These are phyloP conservation scores for Neelides folsomi DNA, from an alignment of 2,888 invertebrate species.

Conservation along the genomic window DNA sequence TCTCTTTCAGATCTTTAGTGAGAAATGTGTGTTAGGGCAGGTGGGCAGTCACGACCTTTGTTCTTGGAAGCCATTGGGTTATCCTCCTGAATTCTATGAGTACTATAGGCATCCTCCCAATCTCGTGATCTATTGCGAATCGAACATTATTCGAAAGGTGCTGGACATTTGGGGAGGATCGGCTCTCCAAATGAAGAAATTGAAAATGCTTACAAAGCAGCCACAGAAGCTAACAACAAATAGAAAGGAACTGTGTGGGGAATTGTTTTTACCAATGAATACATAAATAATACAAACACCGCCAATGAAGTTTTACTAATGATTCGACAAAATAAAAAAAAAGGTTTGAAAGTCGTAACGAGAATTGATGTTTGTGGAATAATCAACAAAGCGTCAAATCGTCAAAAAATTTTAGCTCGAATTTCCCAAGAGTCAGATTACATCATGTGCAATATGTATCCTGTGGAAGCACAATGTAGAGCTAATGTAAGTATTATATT, in stretches of 20 bases:
- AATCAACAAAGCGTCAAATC: conserved; percentile 22
- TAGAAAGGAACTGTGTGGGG: conserved; percentile 26
- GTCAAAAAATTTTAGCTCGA: conserved; percentile 15
- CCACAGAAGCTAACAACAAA: conserved; percentile 24
- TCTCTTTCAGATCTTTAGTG: too few relatives aligned
- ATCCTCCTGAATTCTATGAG: too few relatives aligned
- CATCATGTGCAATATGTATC: conserved; percentile 32
- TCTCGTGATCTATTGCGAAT: too few relatives aligned
- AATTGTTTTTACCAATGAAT: conserved; percentile 28
- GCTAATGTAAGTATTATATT: too few relatives aligned
- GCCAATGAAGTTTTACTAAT: conserved; percentile 17
- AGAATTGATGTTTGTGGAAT: conserved; percentile 26
- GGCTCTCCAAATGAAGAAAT: conserved; percentile 21
- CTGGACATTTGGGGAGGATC: too few relatives aligned
- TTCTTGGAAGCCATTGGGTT: too few relatives aligned
- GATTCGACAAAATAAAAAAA: conserved; percentile 19
- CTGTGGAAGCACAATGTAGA: too few relatives aligned
- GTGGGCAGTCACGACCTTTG: too few relatives aligned
- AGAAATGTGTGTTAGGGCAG: too few relatives aligned
- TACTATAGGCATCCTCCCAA: too few relatives aligned
- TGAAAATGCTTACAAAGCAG: conserved; percentile 28
- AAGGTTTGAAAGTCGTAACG: conserved; percentile 23
- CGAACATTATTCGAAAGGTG: too few relatives aligned
- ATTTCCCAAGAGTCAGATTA: conserved; percentile 27
- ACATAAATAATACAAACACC: conserved; percentile 13